Conservation (phyloP, 2,888 invertebrate species). For the Rhopalosiphum nymphaeae region DNA sequence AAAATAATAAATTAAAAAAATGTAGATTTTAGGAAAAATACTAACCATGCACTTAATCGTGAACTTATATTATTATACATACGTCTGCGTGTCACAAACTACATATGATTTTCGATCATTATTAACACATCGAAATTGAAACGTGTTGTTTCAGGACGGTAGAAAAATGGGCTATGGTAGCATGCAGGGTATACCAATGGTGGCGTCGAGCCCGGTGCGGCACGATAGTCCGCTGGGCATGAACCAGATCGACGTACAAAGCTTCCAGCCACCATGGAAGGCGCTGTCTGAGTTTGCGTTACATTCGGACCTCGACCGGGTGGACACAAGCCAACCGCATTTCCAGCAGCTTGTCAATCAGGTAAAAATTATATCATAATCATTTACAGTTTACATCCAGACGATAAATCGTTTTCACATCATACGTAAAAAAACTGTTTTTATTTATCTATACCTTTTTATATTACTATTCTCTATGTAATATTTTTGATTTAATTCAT, state of each 20-base stretch:
- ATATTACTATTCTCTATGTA: not conserved
- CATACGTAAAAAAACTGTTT: not conserved
- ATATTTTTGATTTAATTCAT: not conserved
- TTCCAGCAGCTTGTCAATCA: slow-evolving; percentile 97
- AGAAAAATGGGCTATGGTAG: slow-evolving; percentile 93
- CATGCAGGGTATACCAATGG: slow-evolving; percentile 98
- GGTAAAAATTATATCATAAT: slow-evolving; percentile 73
- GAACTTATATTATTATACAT: not conserved
- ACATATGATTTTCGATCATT: not conserved
- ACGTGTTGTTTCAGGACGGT: slow-evolving; percentile 81
- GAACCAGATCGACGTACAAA: slow-evolving; percentile 89
- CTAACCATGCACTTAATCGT: not conserved
- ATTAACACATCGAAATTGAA: slow-evolving; percentile 65
- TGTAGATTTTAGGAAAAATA: not conserved
- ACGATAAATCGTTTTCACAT: not conserved
- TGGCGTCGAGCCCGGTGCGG: slow-evolving; percentile 93
- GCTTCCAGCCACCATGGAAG: slow-evolving; percentile 98
- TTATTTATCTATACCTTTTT: not conserved
- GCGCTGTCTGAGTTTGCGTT: slow-evolving; percentile 95
- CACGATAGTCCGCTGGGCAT: slow-evolving; percentile 90
- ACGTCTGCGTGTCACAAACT: not conserved
- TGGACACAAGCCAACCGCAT: slow-evolving; percentile 88
- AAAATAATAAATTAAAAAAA: not conserved
- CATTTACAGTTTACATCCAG: not conserved
- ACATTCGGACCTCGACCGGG: slow-evolving; percentile 90